Base-by-base conservation (phyloP, 2,888 invertebrate genomes). In the Polydrusus tereticollis region DNA sequence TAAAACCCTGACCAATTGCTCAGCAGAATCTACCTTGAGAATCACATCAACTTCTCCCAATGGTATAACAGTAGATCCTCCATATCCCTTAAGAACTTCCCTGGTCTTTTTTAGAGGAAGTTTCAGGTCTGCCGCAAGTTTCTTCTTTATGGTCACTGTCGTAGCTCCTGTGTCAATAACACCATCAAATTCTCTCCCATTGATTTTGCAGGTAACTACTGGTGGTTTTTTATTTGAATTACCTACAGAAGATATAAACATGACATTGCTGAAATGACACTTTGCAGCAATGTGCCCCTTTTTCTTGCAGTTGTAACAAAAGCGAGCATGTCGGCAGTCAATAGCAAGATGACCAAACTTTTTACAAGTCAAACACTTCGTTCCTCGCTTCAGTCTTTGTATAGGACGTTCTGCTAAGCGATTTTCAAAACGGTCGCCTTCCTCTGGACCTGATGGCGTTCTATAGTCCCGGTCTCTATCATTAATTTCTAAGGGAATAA, bases 261-360 rank as follows among this genome's bases (percentile, higher is more conserved):
- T 16, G 10, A 47, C 18, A 47, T 58, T 58, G 33, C 7, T 58
- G 12, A 33, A 21, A 33, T 21, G 69, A 70, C 79, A 79, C 60
- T 78, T 78, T 12, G 63, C 73, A 60, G 76, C 76, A 75, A 78
- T 78, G 59, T 79, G 79, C 10, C 79, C 78, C 36, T 74, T 70
- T 26, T 74, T 65, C 43, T 75, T 73, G 60, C 79, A 79, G 0
- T 65, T 76, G 43, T 78, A 79, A 59, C 79, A 79, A 41, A 76
- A 60, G 16, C 77, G 78, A 4, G 78, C 77, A 71, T 78, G 76
- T 29, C 78, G 62, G 70, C 79, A 78, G 14, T 75, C 72, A 20
- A 73, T 21, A 29, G 76, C 52, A 36, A 69, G 26, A 66, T 79
- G 79, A 2, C 78, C 78, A 21, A 66, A 29, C 60, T 77, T 78